phyloP scores from a whole-genome alignment of 1,140 invertebrate species.

The Aricia agestis region DNA sequence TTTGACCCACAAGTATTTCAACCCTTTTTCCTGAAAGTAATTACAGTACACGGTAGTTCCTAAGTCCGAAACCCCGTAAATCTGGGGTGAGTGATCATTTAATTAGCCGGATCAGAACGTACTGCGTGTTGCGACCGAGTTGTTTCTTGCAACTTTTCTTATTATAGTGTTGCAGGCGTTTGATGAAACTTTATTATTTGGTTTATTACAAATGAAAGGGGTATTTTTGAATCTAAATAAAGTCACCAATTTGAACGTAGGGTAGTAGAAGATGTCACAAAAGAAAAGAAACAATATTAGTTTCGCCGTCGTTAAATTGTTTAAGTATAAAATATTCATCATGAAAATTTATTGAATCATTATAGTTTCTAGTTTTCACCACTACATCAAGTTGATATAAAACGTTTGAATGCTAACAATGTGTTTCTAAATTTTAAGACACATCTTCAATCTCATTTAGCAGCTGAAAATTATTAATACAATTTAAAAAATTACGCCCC shows the following conservation, averaged over 20 bases:
- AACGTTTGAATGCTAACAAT: too few species aligned
- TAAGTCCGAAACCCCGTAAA: not conserved
- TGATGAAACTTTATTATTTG: not conserved
- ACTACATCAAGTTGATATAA: too few species aligned
- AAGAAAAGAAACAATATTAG: too few species aligned
- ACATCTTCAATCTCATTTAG: not conserved
- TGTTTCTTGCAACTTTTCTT: constrained; percentile 2
- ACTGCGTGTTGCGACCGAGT: constrained; percentile 14
- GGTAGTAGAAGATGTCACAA: too few species aligned
- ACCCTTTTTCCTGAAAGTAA: not conserved
- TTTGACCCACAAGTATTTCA: not conserved
- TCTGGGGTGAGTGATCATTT: constrained; percentile 20
- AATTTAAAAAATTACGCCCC: constrained; percentile 15
- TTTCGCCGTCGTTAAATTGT: too few species aligned
- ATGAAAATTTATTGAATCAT: too few species aligned
- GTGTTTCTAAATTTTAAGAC: not conserved
- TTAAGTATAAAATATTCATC: too few species aligned
- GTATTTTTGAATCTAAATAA: too few species aligned
- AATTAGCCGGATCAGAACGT: constrained; percentile 23
- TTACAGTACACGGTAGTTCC: constrained; percentile 2
- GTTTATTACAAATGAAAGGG: too few species aligned
- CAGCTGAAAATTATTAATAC: not conserved
- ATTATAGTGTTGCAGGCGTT: not conserved
- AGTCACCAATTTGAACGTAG: too few species aligned
- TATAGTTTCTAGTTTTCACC: too few species aligned